Base-by-base conservation (phyloP, 2,113 vertebrate genomes). In the Halcyon malimbica region DNA sequence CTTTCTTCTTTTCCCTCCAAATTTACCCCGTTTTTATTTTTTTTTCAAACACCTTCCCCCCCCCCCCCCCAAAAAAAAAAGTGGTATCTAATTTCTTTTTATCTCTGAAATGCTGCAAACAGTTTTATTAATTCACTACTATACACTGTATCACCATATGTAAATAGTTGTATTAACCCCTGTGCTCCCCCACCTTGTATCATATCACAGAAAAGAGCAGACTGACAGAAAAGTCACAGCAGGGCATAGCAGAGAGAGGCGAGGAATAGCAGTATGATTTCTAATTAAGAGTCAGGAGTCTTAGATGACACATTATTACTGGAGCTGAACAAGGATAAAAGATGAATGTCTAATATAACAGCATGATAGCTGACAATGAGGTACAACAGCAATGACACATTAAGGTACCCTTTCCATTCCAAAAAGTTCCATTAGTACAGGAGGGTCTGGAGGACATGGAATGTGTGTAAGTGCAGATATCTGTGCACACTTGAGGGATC, bases 151-250 rank as follows among this genome's bases (percentile, higher is more conserved):
- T 87, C 96, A 92, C 37, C 77, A 76, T 83, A 96, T 76, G 78
- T 89, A 97, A 97, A 97, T 95, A 96, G 91, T 83, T 73, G 75
- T 63, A 95, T 97, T 96, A 97, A 96, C 91, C 89, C 91, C 83
- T 76, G 46, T 85, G 77, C 74, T 94, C 87, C 77, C 41, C 89
- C 50, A 80, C 65, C 86, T 91, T 94, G 94, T 94, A 79, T 68
- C 67, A 21, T 46, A 96, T 93, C 89, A 87, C n/a, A 87, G 73
- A 67, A 25, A 94, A 95, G 77, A 93, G n/a, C 69, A 87, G 70
- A 39, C n/a, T 94, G 94, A 87, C 95, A 95, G 96, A 41, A 65
- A 87, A 87, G 81, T 42, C 95, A 94, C 83, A 91, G 87, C 89
- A 89, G 91, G 92, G 86, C 54, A 19, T 1, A 59, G 15, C 46